These are phyloP conservation scores for Galago senegalensis DNA, from an alignment of 2,797 vertebrate genomes.

Conservation along the genomic window DNA sequence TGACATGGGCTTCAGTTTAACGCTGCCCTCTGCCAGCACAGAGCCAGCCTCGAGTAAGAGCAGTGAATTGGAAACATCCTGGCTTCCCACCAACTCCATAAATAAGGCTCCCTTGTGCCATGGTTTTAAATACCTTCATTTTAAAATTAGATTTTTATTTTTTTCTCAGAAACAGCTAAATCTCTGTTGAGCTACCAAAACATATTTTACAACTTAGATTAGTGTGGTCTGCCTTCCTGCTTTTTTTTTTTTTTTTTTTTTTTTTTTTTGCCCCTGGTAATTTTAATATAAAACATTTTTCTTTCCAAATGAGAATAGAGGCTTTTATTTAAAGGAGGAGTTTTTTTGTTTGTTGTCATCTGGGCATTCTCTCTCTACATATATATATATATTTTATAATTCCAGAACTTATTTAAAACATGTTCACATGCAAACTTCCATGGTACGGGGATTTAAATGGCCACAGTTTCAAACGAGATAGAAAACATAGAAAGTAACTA, in stretches of 20 bases:
- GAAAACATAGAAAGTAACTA: conserved; percentile 37
- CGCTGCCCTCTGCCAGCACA: background rate
- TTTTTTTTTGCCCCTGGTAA: conserved; percentile 68
- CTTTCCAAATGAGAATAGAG: conserved; percentile 68
- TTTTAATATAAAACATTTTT: conserved; percentile 56
- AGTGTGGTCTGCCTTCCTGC: conserved; percentile 48
- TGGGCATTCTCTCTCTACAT: conserved; percentile 4
- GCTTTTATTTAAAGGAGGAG: conserved; percentile 63
- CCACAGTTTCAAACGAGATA: conserved; percentile 52
- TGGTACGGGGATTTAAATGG: conserved; percentile 5
- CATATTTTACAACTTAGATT: conserved; percentile 77
- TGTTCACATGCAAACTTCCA: conserved; percentile 41
- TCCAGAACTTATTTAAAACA: conserved; percentile 72
- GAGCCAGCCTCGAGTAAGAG: background rate
- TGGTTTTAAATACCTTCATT: conserved; percentile 82
- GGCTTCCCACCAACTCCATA: conserved; percentile 69
- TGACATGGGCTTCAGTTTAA: background rate
- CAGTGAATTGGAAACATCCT: background rate
- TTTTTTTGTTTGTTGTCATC: conserved; percentile 57
- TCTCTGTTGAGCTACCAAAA: conserved; percentile 76
- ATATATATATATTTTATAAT: background rate
- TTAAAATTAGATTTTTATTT: conserved; percentile 83
- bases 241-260: background rate
- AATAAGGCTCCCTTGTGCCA: conserved; percentile 55
- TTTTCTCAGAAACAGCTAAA: conserved; percentile 78